phyloP scores from a whole-genome alignment of 2,797 vertebrate genomes.

The Tadarida brasiliensis region DNA sequence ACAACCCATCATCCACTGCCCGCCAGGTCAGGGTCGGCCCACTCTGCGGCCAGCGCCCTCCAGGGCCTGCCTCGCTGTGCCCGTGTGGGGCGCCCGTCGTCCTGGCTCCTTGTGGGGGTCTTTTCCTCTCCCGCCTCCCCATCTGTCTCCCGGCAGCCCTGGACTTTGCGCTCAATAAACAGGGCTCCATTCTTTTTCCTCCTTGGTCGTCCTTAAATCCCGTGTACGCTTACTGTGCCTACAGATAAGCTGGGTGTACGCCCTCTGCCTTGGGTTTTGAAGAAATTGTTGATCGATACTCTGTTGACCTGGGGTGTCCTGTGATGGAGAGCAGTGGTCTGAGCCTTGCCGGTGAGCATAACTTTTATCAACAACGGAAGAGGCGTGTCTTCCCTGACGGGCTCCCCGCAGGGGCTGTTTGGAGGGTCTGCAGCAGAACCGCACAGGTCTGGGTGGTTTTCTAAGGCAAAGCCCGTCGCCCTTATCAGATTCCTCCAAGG shows the following conservation, averaged over 20 bases:
- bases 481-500: not conserved
- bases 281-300: not conserved
- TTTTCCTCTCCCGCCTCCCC: not conserved
- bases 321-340: not conserved
- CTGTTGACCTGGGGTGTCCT: not conserved
- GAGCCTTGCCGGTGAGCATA: not conserved
- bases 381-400: not conserved
- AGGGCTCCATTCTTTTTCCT: not conserved
- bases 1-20: accelerated
- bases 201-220: accelerated
- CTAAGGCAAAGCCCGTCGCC: not conserved
- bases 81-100: accelerated
- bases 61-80: not conserved
- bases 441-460: accelerated
- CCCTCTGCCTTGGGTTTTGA: not conserved
- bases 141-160: not conserved
- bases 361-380: not conserved
- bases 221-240: accelerated
- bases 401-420: not conserved
- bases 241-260: not conserved
- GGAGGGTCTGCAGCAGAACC: not conserved
- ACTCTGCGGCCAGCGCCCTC: accelerated
- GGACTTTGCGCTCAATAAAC: not conserved
- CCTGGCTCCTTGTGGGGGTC: too few species aligned
- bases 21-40: not conserved